Evolutionary conservation across 2,113 vertebrate genomes (phyloP).

Genomic region (Lonchura striata): DNA sequence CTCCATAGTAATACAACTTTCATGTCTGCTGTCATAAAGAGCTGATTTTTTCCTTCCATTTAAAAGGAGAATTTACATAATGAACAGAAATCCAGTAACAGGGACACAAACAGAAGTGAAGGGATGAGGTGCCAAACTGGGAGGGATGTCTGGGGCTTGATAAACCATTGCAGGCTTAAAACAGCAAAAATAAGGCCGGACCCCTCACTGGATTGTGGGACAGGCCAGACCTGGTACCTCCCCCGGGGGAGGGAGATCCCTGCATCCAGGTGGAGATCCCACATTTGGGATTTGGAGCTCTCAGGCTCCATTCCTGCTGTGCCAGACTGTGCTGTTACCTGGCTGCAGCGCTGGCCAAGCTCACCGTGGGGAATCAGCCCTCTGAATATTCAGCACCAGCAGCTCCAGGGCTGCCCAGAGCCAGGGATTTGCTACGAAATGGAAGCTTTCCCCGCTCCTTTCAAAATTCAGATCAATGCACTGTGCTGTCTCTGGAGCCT

Average conservation of each 20-base stretch:
- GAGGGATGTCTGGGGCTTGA: neutral
- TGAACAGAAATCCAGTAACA: neutral
- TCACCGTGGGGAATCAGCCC: neutral
- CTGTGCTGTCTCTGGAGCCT: neutral
- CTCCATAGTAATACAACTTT: neutral
- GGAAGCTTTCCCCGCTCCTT: neutral
- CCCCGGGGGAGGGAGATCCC: accelerated
- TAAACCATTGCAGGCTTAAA: neutral
- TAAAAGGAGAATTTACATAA: neutral
- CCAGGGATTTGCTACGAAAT: neutral
- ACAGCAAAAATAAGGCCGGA: accelerated
- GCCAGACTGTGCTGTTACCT: neutral
- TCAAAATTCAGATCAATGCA: neutral
- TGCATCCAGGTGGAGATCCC: accelerated
- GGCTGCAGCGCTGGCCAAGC: accelerated
- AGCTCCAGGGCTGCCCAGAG: neutral
- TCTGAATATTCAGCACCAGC: neutral
- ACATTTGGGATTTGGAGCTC: neutral
- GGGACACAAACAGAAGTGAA: neutral
- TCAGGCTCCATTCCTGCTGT: accelerated
- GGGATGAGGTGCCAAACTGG: neutral
- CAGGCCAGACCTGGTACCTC: neutral
- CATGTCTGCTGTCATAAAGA: neutral
- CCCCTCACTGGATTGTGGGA: accelerated
- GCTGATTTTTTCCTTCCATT: neutral